Evolutionary conservation across 2,797 vertebrate genomes (phyloP).

Genomic region (Paramormyrops hopkinsi): DNA sequence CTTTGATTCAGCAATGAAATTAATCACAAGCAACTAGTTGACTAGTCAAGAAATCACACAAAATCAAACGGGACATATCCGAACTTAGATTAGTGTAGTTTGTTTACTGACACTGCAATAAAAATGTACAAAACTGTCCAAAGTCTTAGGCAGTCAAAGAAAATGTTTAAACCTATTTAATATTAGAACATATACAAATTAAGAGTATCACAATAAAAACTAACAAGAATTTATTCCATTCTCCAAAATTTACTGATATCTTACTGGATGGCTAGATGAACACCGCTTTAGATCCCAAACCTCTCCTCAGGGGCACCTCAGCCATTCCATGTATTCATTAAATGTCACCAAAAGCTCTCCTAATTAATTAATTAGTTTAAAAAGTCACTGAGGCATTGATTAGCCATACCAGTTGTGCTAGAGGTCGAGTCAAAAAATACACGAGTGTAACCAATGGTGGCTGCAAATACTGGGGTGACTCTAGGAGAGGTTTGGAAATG

Average conservation of each 20-base stretch:
- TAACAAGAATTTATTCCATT: background rate
- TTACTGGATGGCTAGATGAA: background rate
- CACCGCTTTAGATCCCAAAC: background rate
- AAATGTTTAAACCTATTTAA: background rate
- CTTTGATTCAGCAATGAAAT: background rate
- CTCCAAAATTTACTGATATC: background rate
- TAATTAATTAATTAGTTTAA: background rate
- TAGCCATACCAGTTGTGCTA: background rate
- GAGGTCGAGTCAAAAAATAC: background rate
- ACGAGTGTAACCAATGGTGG: background rate
- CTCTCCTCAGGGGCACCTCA: background rate
- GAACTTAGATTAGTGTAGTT: background rate
- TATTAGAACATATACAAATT: background rate
- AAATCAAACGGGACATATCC: background rate
- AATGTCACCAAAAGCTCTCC: background rate
- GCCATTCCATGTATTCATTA: background rate
- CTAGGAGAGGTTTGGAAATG: background rate
- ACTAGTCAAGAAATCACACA: background rate
- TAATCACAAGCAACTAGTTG: background rate
- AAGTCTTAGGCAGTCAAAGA: background rate
- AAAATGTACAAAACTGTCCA: background rate
- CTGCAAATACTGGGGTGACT: background rate
- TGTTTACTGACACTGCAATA: background rate
- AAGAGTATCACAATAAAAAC: background rate
- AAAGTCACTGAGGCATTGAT: background rate